Base-by-base conservation (phyloP, 1,140 invertebrate genomes). In the Cydia fagiglandana region DNA sequence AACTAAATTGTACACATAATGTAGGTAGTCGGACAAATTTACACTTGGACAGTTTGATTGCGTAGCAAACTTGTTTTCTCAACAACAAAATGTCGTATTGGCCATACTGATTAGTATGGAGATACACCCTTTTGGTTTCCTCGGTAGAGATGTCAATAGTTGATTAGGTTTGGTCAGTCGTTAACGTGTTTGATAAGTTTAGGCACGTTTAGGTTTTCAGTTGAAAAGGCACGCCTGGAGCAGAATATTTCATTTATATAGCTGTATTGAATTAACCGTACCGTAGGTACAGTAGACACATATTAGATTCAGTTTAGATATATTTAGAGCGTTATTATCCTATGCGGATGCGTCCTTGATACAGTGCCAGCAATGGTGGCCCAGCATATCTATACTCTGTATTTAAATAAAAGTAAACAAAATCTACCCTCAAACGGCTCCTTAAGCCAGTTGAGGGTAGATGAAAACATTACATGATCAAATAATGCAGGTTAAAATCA, bases 11-110 rank as follows among this genome's bases (percentile, higher is more conserved):
- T 61, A 61, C 53, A 61, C 56, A 61, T 61, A 61, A 70, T 41
- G 66, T 70, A 10, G 38, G 38, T 70, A 70, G 38, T 70, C 17
- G 15, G 66, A 70, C 66, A 68, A 68, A 68, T 70, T 70, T 70
- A 70, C 34, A 70, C 66, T 70, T 70, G 34, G 66, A 45, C 66
- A 70, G 30, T 38, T 70, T 38, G 66, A 70, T 70, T 70, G n/a
- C 56, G 20, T 61, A 24, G 17, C 56, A 61, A 61, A 24, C 7
- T 7, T 0, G 7, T 4, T 4, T 15, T 4, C 45, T 12, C 0
- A 61, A 61, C 2, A 61, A 9, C 20, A 10, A 12, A 61, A 61
- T 6, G 56, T 61, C 56, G 17, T 61, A 61, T 61, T 12, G 12
- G 56, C 45, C 45, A 15, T 61, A 61, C 9, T 10, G 56, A 24